Conservation (phyloP, 2,113 vertebrate genomes). For the Cryptotis parvus region DNA sequence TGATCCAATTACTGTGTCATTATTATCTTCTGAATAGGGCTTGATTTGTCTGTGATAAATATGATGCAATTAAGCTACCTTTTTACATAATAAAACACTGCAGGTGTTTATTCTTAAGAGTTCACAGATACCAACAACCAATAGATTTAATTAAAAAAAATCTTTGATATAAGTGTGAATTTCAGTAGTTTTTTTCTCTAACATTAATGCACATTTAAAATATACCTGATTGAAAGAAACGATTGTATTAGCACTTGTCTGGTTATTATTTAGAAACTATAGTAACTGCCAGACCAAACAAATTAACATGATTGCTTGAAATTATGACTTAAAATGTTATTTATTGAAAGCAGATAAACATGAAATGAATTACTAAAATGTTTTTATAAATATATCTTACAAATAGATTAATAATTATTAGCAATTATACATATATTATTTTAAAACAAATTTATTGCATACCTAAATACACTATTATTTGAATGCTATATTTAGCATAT, state of each 20-base stretch:
- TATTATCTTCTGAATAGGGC: conserved; percentile 92
- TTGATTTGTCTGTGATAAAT: conserved; percentile 93
- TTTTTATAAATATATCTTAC: background rate
- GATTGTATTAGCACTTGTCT: conserved; percentile 70
- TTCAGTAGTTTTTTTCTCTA: conserved; percentile 88
- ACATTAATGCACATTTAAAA: conserved; percentile 84
- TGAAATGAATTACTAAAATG: conserved; percentile 15
- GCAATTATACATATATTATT: background rate
- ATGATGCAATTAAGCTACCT: conserved; percentile 92
- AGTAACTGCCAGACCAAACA: conserved; percentile 82
- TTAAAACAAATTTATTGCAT: conserved; percentile 5
- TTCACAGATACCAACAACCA: conserved; percentile 91
- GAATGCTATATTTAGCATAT: background rate
- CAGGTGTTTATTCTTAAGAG: conserved; percentile 92
- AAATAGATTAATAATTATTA: background rate
- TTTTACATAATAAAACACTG: conserved; percentile 93
- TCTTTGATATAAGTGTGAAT: conserved; percentile 88
- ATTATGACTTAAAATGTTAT: conserved; percentile 83
- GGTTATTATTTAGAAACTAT: conserved; percentile 84
- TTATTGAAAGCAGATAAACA: conserved; percentile 76
- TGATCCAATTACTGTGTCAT: conserved; percentile 92
- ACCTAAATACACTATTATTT: conserved; percentile 19
- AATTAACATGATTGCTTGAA: conserved; percentile 82
- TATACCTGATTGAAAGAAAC: conserved; percentile 77
- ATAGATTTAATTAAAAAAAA: conserved; percentile 91